phyloP scores from a whole-genome alignment of 2,113 vertebrate species.

The Oostethus manadensis region DNA sequence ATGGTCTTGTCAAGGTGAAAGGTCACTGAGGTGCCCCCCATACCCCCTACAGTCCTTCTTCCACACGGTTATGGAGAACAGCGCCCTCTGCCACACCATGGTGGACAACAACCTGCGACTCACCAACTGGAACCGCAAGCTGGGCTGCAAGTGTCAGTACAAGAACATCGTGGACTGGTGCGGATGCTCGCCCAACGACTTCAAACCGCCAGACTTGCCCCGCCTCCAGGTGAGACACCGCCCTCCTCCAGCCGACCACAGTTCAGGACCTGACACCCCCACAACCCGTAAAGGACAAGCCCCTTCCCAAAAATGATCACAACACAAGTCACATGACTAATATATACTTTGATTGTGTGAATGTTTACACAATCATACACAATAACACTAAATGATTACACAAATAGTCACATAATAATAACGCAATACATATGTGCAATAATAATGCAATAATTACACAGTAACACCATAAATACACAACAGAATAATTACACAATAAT shows the following conservation, averaged over 20 bases:
- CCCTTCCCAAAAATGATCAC: too few relatives aligned
- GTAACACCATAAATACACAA: too few relatives aligned
- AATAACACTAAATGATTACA: too few relatives aligned
- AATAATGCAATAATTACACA: too few relatives aligned
- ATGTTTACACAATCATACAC: too few relatives aligned
- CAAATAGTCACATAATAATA: too few relatives aligned
- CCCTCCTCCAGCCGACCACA: too few relatives aligned
- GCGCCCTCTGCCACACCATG: constrained; percentile 83
- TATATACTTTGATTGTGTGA: too few relatives aligned
- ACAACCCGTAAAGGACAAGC: neutral
- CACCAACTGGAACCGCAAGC: constrained; percentile 94
- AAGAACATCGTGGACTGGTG: constrained; percentile 96
- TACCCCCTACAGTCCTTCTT: constrained; percentile 76
- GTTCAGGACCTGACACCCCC: neutral
- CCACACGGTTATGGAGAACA: constrained; percentile 89
- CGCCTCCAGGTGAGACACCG: constrained; percentile 92
- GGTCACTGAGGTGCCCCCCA: neutral
- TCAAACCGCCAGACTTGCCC: constrained; percentile 87
- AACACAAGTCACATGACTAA: too few relatives aligned
- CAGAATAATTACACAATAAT: too few relatives aligned
- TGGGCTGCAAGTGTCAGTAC: constrained; percentile 91
- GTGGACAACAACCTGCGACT: constrained; percentile 92
- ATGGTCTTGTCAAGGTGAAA: too few relatives aligned
- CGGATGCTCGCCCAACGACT: constrained; percentile 88
- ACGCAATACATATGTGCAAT: too few relatives aligned